Base-by-base conservation (phyloP, 2,797 vertebrate genomes). In the Euphonia xanthogaster region DNA sequence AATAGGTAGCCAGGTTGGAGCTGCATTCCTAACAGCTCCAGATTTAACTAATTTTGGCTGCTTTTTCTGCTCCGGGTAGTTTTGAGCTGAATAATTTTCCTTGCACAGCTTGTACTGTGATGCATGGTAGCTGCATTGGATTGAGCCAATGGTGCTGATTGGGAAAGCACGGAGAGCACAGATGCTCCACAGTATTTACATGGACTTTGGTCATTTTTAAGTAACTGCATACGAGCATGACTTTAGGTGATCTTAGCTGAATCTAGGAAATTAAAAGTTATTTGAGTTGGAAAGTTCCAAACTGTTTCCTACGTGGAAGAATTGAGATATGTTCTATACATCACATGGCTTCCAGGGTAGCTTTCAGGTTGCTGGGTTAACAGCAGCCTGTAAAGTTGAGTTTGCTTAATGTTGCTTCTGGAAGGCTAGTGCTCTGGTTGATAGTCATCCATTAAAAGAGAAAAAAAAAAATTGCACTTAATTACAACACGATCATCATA, bases 101-200 rank as follows among this genome's bases (percentile, higher is more conserved):
- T 67, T 61, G 27, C 54, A 21, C 42, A 74, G 31, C 40, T n/a
- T 42, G 27, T 54, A 28, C 22, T 0, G 0, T 48, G 35, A 7
- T 67, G 48, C 25, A 9, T 0, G 0, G 13, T 35, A 13, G 18
- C 35, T 70, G 18, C 50, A 35, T 48, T 0, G 1, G 42, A 42
- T 37, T 57, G 23, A 37, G 27, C 44, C 66, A 44, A 9, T 42
- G 27, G 31, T 28, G 31, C 50, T 50, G 14, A 12, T 15, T 68
- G 70, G 54, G 48, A 55, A 44, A 55, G 31, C 31, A 7, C 30
- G 27, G 70, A 48, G 44, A 75, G 23, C 62, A 48, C 31, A 48
- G 42, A 18, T 68, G 27, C 40, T 81, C 27, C 55, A 35, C 23
- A 54, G 14, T 31, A 50, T 68, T 62, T 70, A 37, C 27, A 4